Percentiles rank a stretch among this genome's conserved stretches.
phyloP scores from a whole-genome alignment of 2,888 invertebrate species.

The Oscheius sp. region DNA sequence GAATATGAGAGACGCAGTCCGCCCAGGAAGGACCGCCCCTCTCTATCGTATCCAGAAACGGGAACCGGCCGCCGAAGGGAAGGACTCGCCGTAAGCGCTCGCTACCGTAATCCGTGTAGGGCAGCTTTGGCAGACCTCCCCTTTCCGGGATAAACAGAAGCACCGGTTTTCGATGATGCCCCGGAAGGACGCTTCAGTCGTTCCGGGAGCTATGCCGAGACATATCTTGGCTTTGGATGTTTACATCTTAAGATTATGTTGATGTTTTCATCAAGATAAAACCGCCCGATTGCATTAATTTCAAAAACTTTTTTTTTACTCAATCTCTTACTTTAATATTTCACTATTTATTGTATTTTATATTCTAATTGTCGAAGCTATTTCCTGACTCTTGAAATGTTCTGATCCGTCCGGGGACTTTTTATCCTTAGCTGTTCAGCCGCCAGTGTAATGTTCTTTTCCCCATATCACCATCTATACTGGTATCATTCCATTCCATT shows the following conservation, averaged over 20 bases:
- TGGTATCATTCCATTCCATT: neutral
- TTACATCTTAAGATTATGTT: no score
- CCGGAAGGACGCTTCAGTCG: conserved; percentile 21
- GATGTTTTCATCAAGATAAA: no score
- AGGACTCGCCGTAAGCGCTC: conserved; percentile 14
- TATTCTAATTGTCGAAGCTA: no score
- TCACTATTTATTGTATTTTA: neutral
- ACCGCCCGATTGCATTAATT: neutral
- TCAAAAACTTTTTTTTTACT: conserved; percentile 5
- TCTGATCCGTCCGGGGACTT: conserved; percentile 15
- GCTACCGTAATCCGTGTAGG: conserved; percentile 21
- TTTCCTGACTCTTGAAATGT: conserved; percentile 11
- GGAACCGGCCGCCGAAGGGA: conserved; percentile 25
- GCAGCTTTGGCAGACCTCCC: conserved; percentile 21
- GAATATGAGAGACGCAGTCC: conserved; percentile 15
- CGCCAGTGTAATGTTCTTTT: conserved; percentile 13
- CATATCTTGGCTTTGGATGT: conserved; percentile 1
- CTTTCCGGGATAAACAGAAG: conserved; percentile 30
- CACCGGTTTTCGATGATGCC: conserved; percentile 23
- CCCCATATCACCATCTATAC: neutral
- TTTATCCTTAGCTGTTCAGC: neutral
- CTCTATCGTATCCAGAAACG: conserved; percentile 32
- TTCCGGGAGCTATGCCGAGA: conserved; percentile 13
- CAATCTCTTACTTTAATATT: neutral
- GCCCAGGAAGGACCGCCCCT: conserved; percentile 29